Evolutionary conservation across 1,140 invertebrate species (phyloP), one percentile per base, ranked within the genome.

Genomic region (Drosophila ercepeae): DNA sequence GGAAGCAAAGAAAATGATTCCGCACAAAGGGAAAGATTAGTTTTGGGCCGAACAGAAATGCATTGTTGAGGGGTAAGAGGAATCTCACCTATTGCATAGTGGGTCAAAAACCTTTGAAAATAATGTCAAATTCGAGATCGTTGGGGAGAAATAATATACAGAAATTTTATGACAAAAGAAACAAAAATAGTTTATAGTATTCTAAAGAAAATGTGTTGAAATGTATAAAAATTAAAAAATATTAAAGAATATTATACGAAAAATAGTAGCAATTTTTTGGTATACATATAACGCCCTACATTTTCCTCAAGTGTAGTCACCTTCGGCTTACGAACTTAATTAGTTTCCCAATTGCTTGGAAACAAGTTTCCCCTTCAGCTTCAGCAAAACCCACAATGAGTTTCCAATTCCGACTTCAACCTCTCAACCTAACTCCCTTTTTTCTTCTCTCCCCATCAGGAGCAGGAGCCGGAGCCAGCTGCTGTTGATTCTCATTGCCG

Each of bases 381-480:
- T n/a, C n/a, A n/a, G n/a, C n/a, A 4, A n/a, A 32, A 32, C 4
- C 19, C 18, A 23, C 53, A 32, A 32, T 19, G 4, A 63, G 9
- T 63, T 58, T 29, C n/a, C 54, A 46, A 48, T 45, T 46, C 27
- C 44, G 13, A 70, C 18, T 42, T 29, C 19, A 49, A 64, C 68
- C 46, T 81, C 61, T 72, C 50, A 75, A 54, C 19, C 42, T 58
- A 58, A 42, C 23, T 41, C 36, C 14, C 13, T 39, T 14, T 34
- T 59, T 14, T 16, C 23, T 44, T 51, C 18, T 45, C 57, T 32
- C 21, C 7, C 21, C 60, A 64, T 0, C 69, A 78, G 78, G 51
- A 34, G 41, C 63, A 78, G 78, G 78, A 64, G 0, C 69, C 74
- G 78, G 51, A 34, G 41, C 63, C 78, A 83, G 78, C 69, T 82